phyloP scores from a whole-genome alignment of 1,140 invertebrate species.

The Drosophila nigromelanica region DNA sequence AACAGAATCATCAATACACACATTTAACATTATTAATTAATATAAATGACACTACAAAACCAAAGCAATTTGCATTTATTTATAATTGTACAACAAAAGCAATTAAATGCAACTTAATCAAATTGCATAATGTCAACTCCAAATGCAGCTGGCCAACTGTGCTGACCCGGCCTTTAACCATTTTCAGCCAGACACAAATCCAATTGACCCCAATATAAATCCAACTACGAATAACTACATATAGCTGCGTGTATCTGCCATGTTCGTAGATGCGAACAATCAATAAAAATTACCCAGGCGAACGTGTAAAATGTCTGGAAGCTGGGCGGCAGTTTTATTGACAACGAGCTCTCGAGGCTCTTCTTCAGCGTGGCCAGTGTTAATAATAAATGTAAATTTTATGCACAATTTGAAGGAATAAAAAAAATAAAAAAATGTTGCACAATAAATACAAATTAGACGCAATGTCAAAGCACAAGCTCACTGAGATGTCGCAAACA shows the following conservation, averaged over 20 bases:
- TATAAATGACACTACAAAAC: slow-evolving; percentile 52
- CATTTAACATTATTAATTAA: slow-evolving; percentile 65
- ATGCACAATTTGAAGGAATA: slow-evolving; percentile 58
- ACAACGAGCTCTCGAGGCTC: neutral
- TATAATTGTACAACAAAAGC: slow-evolving; percentile 68
- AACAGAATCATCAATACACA: slow-evolving; percentile 32
- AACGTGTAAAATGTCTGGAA: slow-evolving; percentile 41
- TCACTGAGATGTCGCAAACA: neutral
- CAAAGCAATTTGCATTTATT: slow-evolving; percentile 73
- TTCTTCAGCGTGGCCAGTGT: slow-evolving; percentile 35
- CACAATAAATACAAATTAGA: slow-evolving; percentile 80
- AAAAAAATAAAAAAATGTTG: slow-evolving; percentile 42
- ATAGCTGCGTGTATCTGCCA: slow-evolving; percentile 29
- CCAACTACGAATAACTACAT: slow-evolving; percentile 15
- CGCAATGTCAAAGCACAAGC: slow-evolving; percentile 55
- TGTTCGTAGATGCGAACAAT: slow-evolving; percentile 34
- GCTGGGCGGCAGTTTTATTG: neutral
- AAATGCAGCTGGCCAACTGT: slow-evolving; percentile 50
- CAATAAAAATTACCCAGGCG: slow-evolving; percentile 54
- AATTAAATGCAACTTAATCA: slow-evolving; percentile 79
- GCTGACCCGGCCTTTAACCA: neutral
- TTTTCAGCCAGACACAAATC: slow-evolving; percentile 32
- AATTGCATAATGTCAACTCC: slow-evolving; percentile 72
- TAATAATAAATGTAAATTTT: slow-evolving; percentile 78
- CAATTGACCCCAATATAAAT: slow-evolving; percentile 64